Base-by-base conservation (phyloP, 2,113 vertebrate species). In the Ochotona princeps region DNA sequence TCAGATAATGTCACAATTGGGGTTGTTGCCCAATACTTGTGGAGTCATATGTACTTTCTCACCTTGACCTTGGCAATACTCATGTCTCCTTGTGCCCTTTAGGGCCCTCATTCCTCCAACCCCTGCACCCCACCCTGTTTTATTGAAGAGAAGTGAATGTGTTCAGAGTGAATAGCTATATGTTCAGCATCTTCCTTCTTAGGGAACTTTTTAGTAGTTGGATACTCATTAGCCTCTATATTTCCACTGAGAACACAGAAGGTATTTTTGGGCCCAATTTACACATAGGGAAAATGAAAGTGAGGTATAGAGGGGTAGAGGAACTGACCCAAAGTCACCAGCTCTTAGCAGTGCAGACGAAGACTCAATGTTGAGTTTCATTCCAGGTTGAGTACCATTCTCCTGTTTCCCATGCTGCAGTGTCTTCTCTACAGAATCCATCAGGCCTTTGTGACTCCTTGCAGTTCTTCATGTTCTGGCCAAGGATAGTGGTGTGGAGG, bases 11-110 rank as follows among this genome's bases (percentile, higher is more conserved):
- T 44, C 38, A 44, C 38, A 44, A 44, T 44, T 44, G 38, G 1
- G 32, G 10, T 44, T 8, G 76, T 15, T 21, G 25, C 47, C 14
- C 74, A 17, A n/a, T 15, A 32, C 7, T 2, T 1, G 0, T 17
- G 8, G 1, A 4, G 0, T 30, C 17, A 3, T 25, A 14, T 1
- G 32, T 15, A 20, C 30, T 26, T 13, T 69, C 38, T 51, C 17
- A 21, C 23, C 51, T 65, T 85, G 35, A 17, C 54, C 25, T 81
- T 65, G 57, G n/a, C 5, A 0, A 47, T n/a, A 3, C 30, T 69
- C 20, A 4, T 23, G 25, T 44, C 9, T 61, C 7, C 8, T 51
- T 30, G 66, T 44, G 67, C 7, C 32, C 38, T 49, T 28, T 60
- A 17, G 23, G 26, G 32, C 12, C 54, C 54, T 57, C 54, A 57